Evolutionary conservation across 37 sponge, comb jelly and placozoan species (phyloP).

Genomic region (Beroe forskalii): DNA sequence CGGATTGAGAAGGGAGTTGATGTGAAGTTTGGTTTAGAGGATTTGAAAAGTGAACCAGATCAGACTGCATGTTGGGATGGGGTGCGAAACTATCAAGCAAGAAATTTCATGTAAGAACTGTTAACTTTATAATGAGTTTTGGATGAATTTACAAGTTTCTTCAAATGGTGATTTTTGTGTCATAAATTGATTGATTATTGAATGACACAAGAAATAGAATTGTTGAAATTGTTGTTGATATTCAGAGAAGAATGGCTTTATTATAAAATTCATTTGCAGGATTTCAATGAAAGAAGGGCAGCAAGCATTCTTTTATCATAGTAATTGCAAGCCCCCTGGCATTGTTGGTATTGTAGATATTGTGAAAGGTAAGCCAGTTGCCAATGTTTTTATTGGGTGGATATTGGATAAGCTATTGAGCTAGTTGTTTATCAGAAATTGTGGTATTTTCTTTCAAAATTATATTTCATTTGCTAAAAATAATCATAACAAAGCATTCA

Average conservation of each 20-base stretch:
- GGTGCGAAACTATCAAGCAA: constrained; percentile 72
- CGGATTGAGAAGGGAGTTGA: constrained; percentile 70
- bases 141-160: no score
- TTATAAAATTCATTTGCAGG: no score
- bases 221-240: no score
- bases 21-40: constrained; percentile 70
- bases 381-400: not conserved
- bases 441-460: no score
- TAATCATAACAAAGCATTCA: no score
- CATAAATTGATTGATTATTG: no score
- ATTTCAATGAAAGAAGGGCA: constrained; percentile 69
- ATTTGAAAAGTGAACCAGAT: constrained; percentile 62
- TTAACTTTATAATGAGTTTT: no score
- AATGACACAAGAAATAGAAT: no score
- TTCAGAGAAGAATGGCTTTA: no score
- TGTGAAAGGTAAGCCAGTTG: not conserved
- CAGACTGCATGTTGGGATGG: constrained; percentile 75
- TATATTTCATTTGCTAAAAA: no score
- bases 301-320: constrained; percentile 74
- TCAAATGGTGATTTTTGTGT: no score
- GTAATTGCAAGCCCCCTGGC: constrained; percentile 75
- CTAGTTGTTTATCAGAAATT: no score
- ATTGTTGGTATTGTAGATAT: constrained; percentile 70
- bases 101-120: constrained; percentile 71
- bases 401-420: not conserved